Conservation (phyloP, 2,113 vertebrate species). For the Otocyon megalotis region DNA sequence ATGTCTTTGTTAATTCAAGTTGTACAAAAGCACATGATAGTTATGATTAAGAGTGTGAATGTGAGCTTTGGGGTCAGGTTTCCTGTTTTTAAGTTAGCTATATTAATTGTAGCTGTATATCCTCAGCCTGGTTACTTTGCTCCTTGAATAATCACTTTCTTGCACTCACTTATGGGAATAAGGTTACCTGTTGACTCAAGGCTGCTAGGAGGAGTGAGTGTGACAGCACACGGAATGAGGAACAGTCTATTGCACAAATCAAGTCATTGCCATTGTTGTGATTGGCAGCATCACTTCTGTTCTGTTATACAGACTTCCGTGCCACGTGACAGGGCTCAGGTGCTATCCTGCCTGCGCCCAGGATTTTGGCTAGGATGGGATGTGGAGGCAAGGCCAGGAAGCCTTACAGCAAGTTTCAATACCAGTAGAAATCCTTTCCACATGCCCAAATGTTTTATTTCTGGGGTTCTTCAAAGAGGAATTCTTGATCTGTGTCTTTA, state of each 20-base stretch:
- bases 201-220: not conserved
- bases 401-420: not conserved
- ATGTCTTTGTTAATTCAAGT: not conserved
- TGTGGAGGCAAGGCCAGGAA: not conserved
- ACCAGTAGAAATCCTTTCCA: not conserved
- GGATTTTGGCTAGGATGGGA: not conserved
- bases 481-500: not conserved
- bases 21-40: not conserved
- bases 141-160: not conserved
- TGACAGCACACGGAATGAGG: too few relatives aligned
- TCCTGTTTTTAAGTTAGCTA: not conserved
- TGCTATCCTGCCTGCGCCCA: accelerated
- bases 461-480: not conserved
- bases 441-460: not conserved
- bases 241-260: too few relatives aligned
- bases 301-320: accelerated
- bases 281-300: not conserved
- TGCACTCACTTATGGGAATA: not conserved
- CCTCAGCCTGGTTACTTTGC: not conserved
- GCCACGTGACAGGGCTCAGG: accelerated
- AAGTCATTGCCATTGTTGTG: not conserved
- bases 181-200: not conserved
- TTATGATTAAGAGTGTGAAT: not conserved
- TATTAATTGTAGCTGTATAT: not conserved
- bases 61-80: too few relatives aligned